A percentile compares a stretch with the other conserved stretches of the same genome.
Evolutionary conservation across 2,797 vertebrate genomes (phyloP).

Genomic region (Megalops cyprinoides): DNA sequence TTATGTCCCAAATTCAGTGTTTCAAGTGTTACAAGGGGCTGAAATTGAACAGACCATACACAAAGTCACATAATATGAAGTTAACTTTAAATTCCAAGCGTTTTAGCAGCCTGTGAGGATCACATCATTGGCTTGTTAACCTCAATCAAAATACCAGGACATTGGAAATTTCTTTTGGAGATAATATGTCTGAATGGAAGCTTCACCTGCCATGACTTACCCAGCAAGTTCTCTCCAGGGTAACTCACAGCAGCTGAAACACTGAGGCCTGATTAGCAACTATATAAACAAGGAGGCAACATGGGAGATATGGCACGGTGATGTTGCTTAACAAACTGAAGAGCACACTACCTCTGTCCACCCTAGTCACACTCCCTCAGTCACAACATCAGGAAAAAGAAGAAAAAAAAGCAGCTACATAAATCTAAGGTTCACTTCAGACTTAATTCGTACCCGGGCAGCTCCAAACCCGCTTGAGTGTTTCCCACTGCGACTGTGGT

Average conservation of each 20-base stretch:
- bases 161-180: not conserved
- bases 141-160: not conserved
- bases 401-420: slow-evolving; percentile 46
- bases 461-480: slow-evolving; percentile 66
- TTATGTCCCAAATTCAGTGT: slow-evolving; percentile 72
- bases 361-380: slow-evolving; percentile 67
- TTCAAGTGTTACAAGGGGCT: slow-evolving; percentile 69
- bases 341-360: slow-evolving; percentile 60
- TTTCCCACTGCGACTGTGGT: slow-evolving; percentile 15
- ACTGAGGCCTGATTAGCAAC: slow-evolving; percentile 67
- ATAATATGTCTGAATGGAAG: not conserved
- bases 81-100: not conserved
- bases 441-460: slow-evolving; percentile 63
- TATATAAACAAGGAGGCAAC: slow-evolving; percentile 61
- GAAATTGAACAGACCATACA: slow-evolving; percentile 41
- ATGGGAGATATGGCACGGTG: slow-evolving; percentile 50
- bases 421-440: slow-evolving; percentile 58
- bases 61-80: not conserved
- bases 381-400: slow-evolving; percentile 58
- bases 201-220: not conserved
- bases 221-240: slow-evolving; percentile 62
- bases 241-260: slow-evolving; percentile 59
- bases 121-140: not conserved
- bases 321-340: slow-evolving; percentile 59
- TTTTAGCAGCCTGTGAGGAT: not conserved